Evolutionary conservation across 2,888 invertebrate genomes (phyloP).

Genomic region (Scaptomyza caliginosa): DNA sequence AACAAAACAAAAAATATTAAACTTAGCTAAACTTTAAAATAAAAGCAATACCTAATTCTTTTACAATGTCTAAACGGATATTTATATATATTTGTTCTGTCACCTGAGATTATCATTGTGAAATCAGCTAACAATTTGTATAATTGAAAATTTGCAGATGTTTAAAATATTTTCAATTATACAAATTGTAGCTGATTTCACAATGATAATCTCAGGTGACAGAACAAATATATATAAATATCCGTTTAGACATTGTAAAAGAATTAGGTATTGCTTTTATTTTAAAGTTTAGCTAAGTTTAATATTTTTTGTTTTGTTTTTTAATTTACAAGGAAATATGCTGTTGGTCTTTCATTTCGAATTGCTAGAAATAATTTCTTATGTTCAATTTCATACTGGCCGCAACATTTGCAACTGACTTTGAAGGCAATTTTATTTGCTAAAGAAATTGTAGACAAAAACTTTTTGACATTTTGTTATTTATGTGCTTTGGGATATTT

Average conservation of each 20-base stretch:
- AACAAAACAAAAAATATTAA: background rate
- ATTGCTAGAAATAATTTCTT: constrained; percentile 9
- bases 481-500: constrained; percentile 74
- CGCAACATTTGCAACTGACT: constrained; percentile 62
- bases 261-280: background rate
- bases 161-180: too few species aligned
- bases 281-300: background rate
- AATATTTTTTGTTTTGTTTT: too few species aligned
- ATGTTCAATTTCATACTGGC: constrained; percentile 42
- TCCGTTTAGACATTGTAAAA: too few species aligned
- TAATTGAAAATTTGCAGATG: too few species aligned
- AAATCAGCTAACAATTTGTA: too few species aligned
- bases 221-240: too few species aligned
- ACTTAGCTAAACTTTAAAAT: background rate
- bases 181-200: too few species aligned
- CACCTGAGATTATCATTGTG: too few species aligned
- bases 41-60: background rate
- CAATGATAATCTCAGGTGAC: too few species aligned
- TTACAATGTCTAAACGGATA: too few species aligned
- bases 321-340: too few species aligned
- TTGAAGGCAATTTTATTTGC: constrained; percentile 49
- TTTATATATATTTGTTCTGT: too few species aligned
- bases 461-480: constrained; percentile 77
- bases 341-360: constrained; percentile 4
- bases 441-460: constrained; percentile 57